Base-by-base conservation (phyloP, 2,888 invertebrate species). In the Nemurella pictetii region DNA sequence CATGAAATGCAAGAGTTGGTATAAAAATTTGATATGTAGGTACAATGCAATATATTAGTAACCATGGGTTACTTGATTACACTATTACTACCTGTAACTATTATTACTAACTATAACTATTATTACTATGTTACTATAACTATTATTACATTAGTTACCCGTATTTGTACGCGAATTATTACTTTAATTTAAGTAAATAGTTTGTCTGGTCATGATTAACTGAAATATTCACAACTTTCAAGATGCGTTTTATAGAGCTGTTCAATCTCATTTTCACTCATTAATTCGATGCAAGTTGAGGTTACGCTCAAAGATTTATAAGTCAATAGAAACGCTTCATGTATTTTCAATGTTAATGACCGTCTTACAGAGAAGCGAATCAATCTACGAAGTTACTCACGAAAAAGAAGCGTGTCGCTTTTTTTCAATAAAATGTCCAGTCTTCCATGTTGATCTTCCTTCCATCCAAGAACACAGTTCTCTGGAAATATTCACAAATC, bases 301-400 rank as follows among this genome's bases (percentile, higher is more conserved):
- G 78, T 78, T 29, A 78, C 78, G 78, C 29, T 27, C 30, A 20
- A 27, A 30, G 29, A 29, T 30, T 78, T 78, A 30, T 78, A 78
- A 78, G 78, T 30, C 78, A 78, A 78, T 78, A 78, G 78, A 78
- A 78, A 78, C 78, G 78, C 29, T 78, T 78, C 29, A 78, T 78
- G 26, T 29, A 78, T 28, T 78, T 78, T 78, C 30, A 78, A 78
- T 78, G 78, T 78, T 78, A 78, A 78, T 78, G 78, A 78, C 78
- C 78, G 78, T 28, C 26, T n/a, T 78, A 78, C 20, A 55, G 2
- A 55, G 55, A 55, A 55, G 55, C 55, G 55, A 55, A 55, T 55
- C 55, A 55, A 55, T 55, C 55, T 55, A 30, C n/a, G 30, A 78
- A 30, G 78, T 7, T 30, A n/a, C 36, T 36, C 7, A 78, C 26